Conservation (phyloP, 2,888 invertebrate genomes). For the Diaprepes abbreviatus region DNA sequence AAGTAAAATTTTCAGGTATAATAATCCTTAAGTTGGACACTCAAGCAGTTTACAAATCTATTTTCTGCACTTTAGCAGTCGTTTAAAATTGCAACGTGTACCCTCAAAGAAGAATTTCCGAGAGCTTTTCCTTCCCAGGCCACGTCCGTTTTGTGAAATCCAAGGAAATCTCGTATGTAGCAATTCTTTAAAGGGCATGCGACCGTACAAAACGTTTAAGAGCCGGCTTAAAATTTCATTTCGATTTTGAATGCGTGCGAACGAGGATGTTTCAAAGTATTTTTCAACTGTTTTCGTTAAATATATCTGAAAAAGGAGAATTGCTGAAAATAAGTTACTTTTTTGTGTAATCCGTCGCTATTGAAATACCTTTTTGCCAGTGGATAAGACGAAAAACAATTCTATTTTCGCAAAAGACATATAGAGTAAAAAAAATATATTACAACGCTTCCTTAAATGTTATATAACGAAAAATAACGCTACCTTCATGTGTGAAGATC, state of each 20-base stretch:
- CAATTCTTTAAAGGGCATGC: neutral
- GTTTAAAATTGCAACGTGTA: constrained; percentile 10
- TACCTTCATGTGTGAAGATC: no score
- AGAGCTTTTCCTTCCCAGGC: constrained; percentile 1
- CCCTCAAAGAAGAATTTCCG: constrained; percentile 15
- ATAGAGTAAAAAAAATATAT: no score
- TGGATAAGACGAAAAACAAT: no score
- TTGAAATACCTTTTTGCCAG: no score
- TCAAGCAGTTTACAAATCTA: neutral
- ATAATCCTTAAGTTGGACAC: neutral
- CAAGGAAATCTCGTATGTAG: neutral
- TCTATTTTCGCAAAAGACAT: no score
- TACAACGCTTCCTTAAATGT: no score
- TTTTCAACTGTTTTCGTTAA: neutral
- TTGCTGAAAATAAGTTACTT: no score
- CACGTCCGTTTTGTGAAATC: neutral
- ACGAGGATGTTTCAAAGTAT: neutral
- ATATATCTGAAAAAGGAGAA: neutral
- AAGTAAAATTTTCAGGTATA: no score
- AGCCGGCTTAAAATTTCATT: constrained; percentile 2
- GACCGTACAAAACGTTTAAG: constrained; percentile 1
- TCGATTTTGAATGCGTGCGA: neutral
- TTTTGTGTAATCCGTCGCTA: no score
- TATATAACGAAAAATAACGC: no score
- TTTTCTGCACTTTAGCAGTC: neutral